A percentile compares a stretch with the other conserved stretches of the same genome.
phyloP scores from a whole-genome alignment of 1,140 invertebrate genomes.

The Drosophila setifemur region DNA sequence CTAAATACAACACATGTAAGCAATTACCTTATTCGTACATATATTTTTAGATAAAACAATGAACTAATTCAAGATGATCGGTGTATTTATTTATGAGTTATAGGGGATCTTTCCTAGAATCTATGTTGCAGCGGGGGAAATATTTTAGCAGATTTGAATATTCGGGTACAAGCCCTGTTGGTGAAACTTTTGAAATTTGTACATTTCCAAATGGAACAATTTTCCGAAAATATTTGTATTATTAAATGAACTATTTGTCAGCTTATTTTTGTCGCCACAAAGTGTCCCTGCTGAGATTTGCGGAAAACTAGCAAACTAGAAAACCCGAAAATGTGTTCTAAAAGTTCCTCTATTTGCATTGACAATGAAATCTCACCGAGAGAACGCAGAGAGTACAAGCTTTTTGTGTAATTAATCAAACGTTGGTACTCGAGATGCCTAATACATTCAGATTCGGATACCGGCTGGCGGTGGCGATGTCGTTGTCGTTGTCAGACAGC shows the following conservation, averaged over 20 bases:
- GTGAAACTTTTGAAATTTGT: too few relatives aligned
- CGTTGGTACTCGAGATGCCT: constrained; percentile 43
- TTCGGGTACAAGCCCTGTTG: too few relatives aligned
- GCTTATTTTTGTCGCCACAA: too few relatives aligned
- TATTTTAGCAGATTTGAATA: background rate
- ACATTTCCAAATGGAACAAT: too few relatives aligned
- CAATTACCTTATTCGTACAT: constrained; percentile 27
- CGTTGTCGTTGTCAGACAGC: constrained; percentile 31
- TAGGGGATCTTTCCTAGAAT: too few relatives aligned
- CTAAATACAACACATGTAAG: constrained; percentile 7
- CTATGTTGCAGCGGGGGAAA: background rate
- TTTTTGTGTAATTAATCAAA: constrained; percentile 51
- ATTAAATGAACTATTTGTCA: too few relatives aligned
- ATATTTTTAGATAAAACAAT: constrained; percentile 41
- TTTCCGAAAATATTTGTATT: too few relatives aligned
- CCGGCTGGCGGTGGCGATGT: constrained; percentile 45
- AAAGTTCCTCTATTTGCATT: background rate
- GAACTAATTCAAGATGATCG: background rate
- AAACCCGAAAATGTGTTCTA: too few relatives aligned
- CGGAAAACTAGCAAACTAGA: too few relatives aligned
- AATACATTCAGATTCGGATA: constrained; percentile 26
- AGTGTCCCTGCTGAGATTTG: too few relatives aligned
- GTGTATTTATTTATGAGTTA: background rate
- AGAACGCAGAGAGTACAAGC: background rate
- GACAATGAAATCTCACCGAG: background rate